Conservation (phyloP, 2,113 vertebrate species). For the Hucho hucho region DNA sequence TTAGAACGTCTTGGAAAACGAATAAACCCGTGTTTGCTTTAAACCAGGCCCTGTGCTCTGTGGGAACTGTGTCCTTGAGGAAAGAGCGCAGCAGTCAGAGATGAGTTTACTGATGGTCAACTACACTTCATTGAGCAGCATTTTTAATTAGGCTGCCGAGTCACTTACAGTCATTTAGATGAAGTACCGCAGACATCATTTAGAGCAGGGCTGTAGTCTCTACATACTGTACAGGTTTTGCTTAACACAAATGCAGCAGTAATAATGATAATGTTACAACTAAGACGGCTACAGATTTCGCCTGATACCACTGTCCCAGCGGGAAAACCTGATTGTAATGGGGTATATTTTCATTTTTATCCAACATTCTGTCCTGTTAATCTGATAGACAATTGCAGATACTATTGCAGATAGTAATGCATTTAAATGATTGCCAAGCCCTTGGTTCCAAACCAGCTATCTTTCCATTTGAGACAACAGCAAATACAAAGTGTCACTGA, state of each 20-base stretch:
- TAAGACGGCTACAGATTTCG: no score
- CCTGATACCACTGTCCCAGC: not conserved
- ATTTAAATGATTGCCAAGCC: no score
- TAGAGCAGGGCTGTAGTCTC: not conserved
- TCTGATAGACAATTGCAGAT: no score
- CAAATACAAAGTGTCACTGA: no score
- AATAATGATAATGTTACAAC: not conserved
- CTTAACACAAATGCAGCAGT: not conserved
- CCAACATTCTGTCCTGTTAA: no score
- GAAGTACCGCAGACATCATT: not conserved
- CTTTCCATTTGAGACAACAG: no score
- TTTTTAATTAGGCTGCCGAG: slow-evolving; percentile 12
- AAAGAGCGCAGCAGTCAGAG: slow-evolving; percentile 3
- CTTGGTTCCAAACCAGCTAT: no score
- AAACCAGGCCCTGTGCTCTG: not conserved
- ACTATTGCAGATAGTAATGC: no score
- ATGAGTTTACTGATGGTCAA: slow-evolving; percentile 11
- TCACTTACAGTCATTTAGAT: slow-evolving; percentile 18
- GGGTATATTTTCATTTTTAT: no score
- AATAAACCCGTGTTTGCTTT: slow-evolving; percentile 1
- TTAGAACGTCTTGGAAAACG: not conserved
- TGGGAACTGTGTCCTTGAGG: slow-evolving; percentile 14
- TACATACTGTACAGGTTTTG: not conserved
- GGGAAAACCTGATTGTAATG: not conserved
- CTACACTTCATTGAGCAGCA: slow-evolving; percentile 7